A percentile compares a stretch with the other conserved stretches of the same genome.
Evolutionary conservation across 2,888 invertebrate species (phyloP).

Genomic region (Ligdia adustata): DNA sequence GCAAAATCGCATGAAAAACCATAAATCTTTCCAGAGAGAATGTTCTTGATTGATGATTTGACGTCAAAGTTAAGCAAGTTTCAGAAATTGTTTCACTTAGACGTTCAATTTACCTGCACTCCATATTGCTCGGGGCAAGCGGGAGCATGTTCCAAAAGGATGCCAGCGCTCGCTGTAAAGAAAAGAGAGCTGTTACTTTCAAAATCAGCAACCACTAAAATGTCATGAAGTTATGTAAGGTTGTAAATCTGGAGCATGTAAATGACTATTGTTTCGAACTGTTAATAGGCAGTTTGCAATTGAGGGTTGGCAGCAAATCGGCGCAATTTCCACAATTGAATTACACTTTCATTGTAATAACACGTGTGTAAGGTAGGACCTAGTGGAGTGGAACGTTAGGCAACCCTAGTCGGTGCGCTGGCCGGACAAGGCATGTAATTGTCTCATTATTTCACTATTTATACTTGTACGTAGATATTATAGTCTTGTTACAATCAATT

Average conservation of each 20-base stretch:
- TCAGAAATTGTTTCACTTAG: too few relatives aligned
- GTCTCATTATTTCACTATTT: constrained; percentile 10
- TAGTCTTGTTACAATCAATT: too few relatives aligned
- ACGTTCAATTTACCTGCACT: constrained; percentile 79
- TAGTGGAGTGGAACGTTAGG: constrained; percentile 57
- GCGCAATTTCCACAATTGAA: constrained; percentile 46
- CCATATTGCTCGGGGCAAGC: constrained; percentile 93
- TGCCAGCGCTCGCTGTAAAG: constrained; percentile 84
- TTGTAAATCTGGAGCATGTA: too few relatives aligned
- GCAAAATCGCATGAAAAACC: too few relatives aligned
- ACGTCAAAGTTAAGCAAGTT: too few relatives aligned
- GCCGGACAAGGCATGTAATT: constrained; percentile 29
- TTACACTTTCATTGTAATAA: constrained; percentile 64
- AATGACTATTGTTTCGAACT: constrained; percentile 11
- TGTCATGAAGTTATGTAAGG: too few relatives aligned
- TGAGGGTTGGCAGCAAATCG: constrained; percentile 46
- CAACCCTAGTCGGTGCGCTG: constrained; percentile 54
- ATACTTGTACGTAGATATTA: too few relatives aligned
- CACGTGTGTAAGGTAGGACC: constrained; percentile 42
- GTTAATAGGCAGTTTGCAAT: constrained; percentile 33
- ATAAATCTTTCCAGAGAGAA: too few relatives aligned
- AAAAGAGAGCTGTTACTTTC: constrained; percentile 25
- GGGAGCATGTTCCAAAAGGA: constrained; percentile 86
- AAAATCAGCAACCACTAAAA: too few relatives aligned
- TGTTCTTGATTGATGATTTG: too few relatives aligned